A percentile compares a stretch with the other conserved stretches of the same genome.
Evolutionary conservation across 2,797 vertebrate genomes (phyloP).

Genomic region (Hoplostethus mediterraneus): DNA sequence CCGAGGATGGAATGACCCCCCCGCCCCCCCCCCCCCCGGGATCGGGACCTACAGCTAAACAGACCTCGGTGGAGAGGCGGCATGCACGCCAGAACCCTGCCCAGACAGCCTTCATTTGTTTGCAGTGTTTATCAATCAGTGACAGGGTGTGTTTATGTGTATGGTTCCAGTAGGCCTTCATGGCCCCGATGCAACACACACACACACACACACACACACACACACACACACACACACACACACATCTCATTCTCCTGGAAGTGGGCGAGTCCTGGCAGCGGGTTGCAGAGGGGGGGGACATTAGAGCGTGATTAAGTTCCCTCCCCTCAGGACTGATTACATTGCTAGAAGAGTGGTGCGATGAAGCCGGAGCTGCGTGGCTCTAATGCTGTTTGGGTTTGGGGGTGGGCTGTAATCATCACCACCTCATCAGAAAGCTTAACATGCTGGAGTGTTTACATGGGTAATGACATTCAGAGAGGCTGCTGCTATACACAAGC

Average conservation of each 20-base stretch:
- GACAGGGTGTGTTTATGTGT: slow-evolving; percentile 79
- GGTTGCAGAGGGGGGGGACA: slow-evolving; percentile 8
- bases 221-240: not conserved
- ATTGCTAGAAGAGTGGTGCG: slow-evolving; percentile 31
- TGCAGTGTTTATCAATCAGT: slow-evolving; percentile 78
- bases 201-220: not conserved
- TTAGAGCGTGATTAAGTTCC: slow-evolving; percentile 28
- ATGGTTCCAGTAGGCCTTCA: slow-evolving; percentile 70
- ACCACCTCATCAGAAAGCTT: slow-evolving; percentile 33
- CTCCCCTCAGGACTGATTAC: slow-evolving; percentile 48
- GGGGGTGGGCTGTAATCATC: slow-evolving; percentile 31
- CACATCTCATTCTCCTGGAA: not conserved
- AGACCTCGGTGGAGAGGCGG: slow-evolving; percentile 43
- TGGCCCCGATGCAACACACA: slow-evolving; percentile 59
- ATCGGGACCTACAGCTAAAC: slow-evolving; percentile 56
- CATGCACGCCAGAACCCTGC: slow-evolving; percentile 40
- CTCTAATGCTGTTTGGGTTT: slow-evolving; percentile 21
- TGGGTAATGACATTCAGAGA: slow-evolving; percentile 26
- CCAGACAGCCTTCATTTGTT: slow-evolving; percentile 68
- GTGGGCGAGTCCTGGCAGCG: slow-evolving; percentile 11
- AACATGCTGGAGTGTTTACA: slow-evolving; percentile 25
- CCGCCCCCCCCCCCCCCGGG: slow-evolving; percentile 56
- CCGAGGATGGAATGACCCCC: slow-evolving; percentile 57
- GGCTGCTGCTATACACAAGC: not conserved
- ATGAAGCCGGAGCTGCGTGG: slow-evolving; percentile 22